These are phyloP conservation scores for Aelia acuminata DNA, from an alignment of 2,888 invertebrate genomes.

Conservation along the genomic window DNA sequence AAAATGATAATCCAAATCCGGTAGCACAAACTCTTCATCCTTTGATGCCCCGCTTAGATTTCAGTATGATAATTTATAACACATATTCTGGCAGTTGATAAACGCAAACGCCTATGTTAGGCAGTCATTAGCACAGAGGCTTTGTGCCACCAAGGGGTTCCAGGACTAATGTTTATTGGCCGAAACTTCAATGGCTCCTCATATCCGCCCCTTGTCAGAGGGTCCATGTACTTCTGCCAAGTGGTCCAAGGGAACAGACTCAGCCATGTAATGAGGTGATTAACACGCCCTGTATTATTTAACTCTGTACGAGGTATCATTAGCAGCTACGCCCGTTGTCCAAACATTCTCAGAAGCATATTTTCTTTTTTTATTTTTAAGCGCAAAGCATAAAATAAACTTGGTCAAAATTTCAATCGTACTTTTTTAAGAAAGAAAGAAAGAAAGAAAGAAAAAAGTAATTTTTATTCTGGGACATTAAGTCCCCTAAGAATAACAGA, in stretches of 20 bases:
- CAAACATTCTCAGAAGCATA: not conserved
- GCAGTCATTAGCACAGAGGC: not conserved
- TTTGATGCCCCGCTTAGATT: not conserved
- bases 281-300: not conserved
- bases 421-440: no score
- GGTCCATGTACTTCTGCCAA: not conserved
- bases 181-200: conserved; percentile 13
- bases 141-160: not conserved
- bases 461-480: no score
- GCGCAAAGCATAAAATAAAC: no score
- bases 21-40: not conserved
- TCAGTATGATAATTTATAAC: not conserved
- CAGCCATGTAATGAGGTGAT: not conserved
- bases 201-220: not conserved
- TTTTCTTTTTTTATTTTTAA: no score
- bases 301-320: not conserved
- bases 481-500: no score
- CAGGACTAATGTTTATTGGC: not conserved
- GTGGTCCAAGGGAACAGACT: not conserved
- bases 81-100: not conserved
- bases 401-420: no score
- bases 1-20: no score
- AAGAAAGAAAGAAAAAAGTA: no score
- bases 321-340: not conserved
- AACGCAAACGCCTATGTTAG: not conserved